Evolutionary conservation across 2,113 vertebrate species (phyloP), one percentile per base, ranked within the genome.

Genomic region (Epinephelus cyanopodus): DNA sequence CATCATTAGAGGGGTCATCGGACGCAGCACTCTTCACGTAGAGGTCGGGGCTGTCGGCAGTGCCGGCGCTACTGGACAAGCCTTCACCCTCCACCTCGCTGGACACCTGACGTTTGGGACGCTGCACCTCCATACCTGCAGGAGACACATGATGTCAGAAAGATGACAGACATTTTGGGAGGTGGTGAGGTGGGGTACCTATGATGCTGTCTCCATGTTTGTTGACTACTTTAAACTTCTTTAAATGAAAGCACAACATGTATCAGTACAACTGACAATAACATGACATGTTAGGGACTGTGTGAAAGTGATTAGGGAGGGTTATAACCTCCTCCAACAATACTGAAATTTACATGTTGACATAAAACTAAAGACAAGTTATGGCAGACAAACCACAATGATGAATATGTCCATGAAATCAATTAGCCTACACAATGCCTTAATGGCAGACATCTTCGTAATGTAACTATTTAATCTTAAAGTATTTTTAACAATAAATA

Each of bases 71-170:
- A 0, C 96, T 97, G 45, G 98, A 99, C 60, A 98, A 90, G 5
- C 96, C 97, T 92, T 99, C 95, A 1, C 95, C 96, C 93, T 99
- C 98, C 3, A 97, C 92, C 0, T 99, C 97, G 0, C 96, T 97
- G 67, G 97, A 98, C 81, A 96, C 95, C 93, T 97, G 97, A 37
- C 94, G 97, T 92, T 97, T 98, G 1, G 97, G 97, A 83, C 98
- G 94, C 95, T 97, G 97, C 93, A 97, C 97, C 93, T 99, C 97
- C 14, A 99, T 96, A 83, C 98, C 98, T 99, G 76, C 19, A 72
- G 53, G 27, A 87, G 23, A 77, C 25, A 50, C 27, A 87, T 19
- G 57, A 18, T 57, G 56, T 65, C 33, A 62, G 15, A 23, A 23
- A 33, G 3, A 67, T 6, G 47, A 58, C 1, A 47, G 39, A 10